Evolutionary conservation across 2,113 vertebrate genomes (phyloP).

Genomic region (Zapus hudsonius): DNA sequence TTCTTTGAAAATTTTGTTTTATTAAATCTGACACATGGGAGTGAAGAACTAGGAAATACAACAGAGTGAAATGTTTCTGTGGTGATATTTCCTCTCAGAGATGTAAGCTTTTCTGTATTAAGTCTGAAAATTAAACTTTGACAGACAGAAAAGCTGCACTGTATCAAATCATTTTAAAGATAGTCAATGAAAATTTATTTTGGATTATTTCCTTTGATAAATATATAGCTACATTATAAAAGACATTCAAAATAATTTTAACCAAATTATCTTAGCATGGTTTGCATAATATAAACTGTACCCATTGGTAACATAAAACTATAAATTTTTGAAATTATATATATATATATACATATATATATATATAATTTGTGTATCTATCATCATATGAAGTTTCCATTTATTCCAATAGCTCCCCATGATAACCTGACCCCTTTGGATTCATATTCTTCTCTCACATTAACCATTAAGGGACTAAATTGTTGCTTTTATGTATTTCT

Average conservation of each 20-base stretch:
- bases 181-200: too few species aligned
- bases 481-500: background rate
- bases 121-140: background rate
- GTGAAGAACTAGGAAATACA: background rate
- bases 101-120: background rate
- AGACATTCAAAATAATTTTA: background rate
- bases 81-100: constrained; percentile 15
- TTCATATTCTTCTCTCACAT: background rate
- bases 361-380: background rate
- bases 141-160: background rate
- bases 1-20: constrained; percentile 27
- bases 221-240: background rate
- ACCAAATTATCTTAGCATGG: background rate
- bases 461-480: background rate
- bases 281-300: background rate
- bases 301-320: background rate
- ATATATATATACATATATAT: too few species aligned
- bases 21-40: background rate
- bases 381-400: background rate
- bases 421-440: background rate
- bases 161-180: background rate
- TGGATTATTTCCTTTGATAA: background rate
- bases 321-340: too few species aligned
- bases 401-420: background rate
- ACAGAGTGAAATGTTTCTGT: background rate